phyloP scores from a whole-genome alignment of 2,113 vertebrate genomes.

The Erythrolamprus reginae region DNA sequence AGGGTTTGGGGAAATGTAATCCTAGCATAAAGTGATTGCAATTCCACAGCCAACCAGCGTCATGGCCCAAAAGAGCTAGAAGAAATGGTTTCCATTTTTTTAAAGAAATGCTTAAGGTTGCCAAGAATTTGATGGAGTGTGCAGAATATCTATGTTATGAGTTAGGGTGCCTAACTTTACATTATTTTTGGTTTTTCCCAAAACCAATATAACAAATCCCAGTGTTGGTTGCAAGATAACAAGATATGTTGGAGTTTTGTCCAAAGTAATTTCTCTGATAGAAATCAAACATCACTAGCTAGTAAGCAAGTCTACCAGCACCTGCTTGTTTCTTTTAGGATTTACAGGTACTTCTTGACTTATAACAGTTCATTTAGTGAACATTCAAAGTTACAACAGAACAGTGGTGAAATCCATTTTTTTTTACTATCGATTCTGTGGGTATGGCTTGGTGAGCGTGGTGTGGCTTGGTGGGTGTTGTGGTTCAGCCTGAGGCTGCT shows the following conservation, averaged over 20 bases:
- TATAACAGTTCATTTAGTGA: too few species aligned
- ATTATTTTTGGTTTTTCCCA: neutral
- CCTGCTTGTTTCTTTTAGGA: neutral
- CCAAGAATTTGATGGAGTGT: neutral
- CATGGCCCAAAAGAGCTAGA: neutral
- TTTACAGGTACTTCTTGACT: neutral
- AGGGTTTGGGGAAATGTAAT: neutral
- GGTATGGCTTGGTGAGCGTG: too few species aligned
- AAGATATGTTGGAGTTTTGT: too few species aligned
- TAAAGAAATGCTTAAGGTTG: neutral
- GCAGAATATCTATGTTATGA: neutral
- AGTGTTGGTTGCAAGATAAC: neutral
- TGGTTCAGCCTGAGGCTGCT: too few species aligned
- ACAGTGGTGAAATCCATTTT: too few species aligned
- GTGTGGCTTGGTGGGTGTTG: too few species aligned
- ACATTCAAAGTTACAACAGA: too few species aligned
- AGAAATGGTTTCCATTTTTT: neutral
- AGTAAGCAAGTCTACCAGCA: neutral
- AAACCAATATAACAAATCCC: neutral
- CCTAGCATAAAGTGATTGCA: neutral
- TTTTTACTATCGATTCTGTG: too few species aligned
- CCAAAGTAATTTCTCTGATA: neutral
- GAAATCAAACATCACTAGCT: neutral
- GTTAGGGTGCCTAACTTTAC: neutral
- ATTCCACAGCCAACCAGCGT: neutral